These are phyloP conservation scores for Loris lydekkerianus DNA, from an alignment of 2,797 vertebrate species.

Conservation along the genomic window DNA sequence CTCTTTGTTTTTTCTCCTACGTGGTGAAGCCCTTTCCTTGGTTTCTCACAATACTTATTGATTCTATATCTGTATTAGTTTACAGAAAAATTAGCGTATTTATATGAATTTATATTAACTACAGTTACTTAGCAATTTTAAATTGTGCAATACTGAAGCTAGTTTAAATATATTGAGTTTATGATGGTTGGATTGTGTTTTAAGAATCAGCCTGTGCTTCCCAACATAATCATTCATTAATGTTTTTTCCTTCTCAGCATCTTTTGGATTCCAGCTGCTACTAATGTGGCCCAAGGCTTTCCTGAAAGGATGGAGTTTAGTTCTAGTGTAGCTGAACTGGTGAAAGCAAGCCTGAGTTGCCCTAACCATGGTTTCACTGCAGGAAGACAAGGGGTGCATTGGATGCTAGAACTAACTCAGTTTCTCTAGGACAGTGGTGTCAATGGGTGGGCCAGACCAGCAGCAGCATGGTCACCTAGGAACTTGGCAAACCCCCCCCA, in stretches of 20 bases:
- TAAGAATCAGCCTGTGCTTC: constrained; percentile 24
- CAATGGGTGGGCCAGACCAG: background rate
- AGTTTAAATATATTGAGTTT: constrained; percentile 62
- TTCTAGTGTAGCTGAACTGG: background rate
- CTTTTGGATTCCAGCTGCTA: constrained; percentile 53
- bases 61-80: constrained; percentile 67
- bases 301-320: background rate
- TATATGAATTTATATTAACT: constrained; percentile 42
- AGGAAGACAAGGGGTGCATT: background rate
- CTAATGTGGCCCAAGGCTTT: constrained; percentile 40
- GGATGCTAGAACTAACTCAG: background rate
- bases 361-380: background rate
- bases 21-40: constrained; percentile 56
- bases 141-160: constrained; percentile 28
- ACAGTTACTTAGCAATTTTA: constrained; percentile 60
- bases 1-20: background rate
- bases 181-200: constrained; percentile 37
- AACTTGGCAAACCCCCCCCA: background rate
- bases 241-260: background rate
- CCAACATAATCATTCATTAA: background rate
- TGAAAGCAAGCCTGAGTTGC: background rate
- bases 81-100: constrained; percentile 62
- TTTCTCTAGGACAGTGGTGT: background rate
- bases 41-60: constrained; percentile 14
- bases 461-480: too few relatives aligned